Conservation (phyloP, 2,113 vertebrate species). For the Ammodramus savannarum region DNA sequence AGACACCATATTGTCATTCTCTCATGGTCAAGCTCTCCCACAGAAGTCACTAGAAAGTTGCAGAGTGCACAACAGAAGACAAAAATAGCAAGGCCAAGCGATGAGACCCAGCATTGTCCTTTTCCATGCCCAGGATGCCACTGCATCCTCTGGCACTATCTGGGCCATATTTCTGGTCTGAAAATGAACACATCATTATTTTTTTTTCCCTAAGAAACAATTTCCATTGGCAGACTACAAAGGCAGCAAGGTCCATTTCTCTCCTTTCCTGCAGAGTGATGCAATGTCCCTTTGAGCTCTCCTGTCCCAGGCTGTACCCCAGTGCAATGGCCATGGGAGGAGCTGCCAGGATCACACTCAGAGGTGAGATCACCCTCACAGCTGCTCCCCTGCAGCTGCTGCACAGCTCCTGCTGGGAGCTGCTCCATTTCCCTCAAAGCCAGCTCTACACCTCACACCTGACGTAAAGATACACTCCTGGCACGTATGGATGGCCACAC, state of each 20-base stretch:
- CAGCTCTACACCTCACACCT: background rate
- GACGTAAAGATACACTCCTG: background rate
- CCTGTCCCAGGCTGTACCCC: background rate
- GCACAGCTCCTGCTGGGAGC: background rate
- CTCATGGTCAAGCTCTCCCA: background rate
- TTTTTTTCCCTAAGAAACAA: background rate
- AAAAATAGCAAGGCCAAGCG: background rate
- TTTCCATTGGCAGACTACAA: background rate
- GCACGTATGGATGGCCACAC: background rate
- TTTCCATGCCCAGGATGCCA: background rate
- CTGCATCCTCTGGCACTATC: background rate
- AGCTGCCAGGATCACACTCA: background rate
- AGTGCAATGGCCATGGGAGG: background rate
- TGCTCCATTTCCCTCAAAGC: background rate
- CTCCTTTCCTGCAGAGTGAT: background rate
- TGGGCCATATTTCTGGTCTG: background rate
- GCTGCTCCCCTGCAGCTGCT: background rate
- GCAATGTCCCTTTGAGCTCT: background rate
- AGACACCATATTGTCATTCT: background rate
- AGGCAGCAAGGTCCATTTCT: background rate
- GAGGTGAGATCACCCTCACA: background rate
- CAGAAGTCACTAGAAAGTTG: background rate
- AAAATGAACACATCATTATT: background rate
- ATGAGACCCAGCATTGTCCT: background rate
- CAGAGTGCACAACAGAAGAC: background rate